phyloP scores from a whole-genome alignment of 2,797 vertebrate genomes.

The Sparidentex hasta region DNA sequence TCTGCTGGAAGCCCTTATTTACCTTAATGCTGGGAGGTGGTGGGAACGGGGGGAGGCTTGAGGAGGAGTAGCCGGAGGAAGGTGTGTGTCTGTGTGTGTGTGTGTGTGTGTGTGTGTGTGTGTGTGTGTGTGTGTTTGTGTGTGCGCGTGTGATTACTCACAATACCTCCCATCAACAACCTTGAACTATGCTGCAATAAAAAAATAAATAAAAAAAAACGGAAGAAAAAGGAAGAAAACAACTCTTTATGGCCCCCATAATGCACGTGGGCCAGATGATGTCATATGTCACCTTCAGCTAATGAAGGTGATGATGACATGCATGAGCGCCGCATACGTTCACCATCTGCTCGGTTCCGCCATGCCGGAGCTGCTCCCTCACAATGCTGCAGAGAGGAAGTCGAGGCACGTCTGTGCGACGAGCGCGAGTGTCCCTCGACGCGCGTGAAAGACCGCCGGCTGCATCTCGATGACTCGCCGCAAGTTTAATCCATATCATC shows the following conservation, averaged over 20 bases:
- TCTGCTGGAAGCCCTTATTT: constrained; percentile 83
- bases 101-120: constrained; percentile 27
- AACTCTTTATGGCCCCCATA: constrained; percentile 63
- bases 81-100: constrained; percentile 30
- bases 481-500: constrained; percentile 67
- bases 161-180: constrained; percentile 77
- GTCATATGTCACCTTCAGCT: constrained; percentile 86
- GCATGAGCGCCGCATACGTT: constrained; percentile 79
- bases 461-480: constrained; percentile 69
- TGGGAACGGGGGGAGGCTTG: constrained; percentile 53
- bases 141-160: constrained; percentile 67
- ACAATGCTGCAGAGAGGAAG: constrained; percentile 63
- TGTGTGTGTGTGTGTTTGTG: constrained; percentile 16
- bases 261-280: constrained; percentile 75
- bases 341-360: constrained; percentile 82
- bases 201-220: constrained; percentile 66
- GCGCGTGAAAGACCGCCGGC: constrained; percentile 53
- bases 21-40: constrained; percentile 80
- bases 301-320: constrained; percentile 85
- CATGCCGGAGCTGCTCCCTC: constrained; percentile 59
- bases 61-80: constrained; percentile 45
- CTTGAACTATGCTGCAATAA: constrained; percentile 73
- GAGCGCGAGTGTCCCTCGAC: constrained; percentile 48
- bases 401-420: constrained; percentile 55
- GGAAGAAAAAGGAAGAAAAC: constrained; percentile 63